phyloP scores from a whole-genome alignment of 2,113 vertebrate species.

The Stegastes partitus region DNA sequence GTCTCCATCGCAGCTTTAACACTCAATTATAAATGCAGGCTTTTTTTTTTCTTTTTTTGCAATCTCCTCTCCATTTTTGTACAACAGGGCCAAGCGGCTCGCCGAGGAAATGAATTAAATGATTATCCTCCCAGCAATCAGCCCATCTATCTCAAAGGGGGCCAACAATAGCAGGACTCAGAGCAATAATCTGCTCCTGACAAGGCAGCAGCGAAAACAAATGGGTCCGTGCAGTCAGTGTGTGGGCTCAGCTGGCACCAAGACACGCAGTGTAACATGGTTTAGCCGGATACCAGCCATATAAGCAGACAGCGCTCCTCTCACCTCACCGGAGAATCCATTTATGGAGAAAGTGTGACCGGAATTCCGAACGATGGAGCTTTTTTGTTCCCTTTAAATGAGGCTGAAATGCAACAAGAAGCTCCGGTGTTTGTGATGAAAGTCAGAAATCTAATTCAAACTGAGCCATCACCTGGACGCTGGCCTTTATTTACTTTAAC shows the following conservation, averaged over 20 bases:
- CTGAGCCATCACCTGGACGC: too few relatives aligned
- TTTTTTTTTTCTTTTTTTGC: too few relatives aligned
- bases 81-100: neutral
- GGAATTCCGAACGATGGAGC: constrained; percentile 83
- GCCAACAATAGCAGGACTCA: constrained; percentile 37
- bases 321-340: constrained; percentile 86
- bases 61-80: too few relatives aligned
- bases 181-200: constrained; percentile 40
- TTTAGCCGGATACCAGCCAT: constrained; percentile 89
- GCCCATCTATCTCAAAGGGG: constrained; percentile 25
- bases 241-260: constrained; percentile 69
- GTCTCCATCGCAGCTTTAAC: too few relatives aligned
- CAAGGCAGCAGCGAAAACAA: constrained; percentile 47
- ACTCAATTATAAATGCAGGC: too few relatives aligned
- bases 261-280: constrained; percentile 31
- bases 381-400: too few relatives aligned
- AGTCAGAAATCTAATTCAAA: neutral
- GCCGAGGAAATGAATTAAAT: neutral
- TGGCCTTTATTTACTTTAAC: neutral
- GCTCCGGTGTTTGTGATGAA: neutral
- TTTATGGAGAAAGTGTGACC: constrained; percentile 88
- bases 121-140: constrained; percentile 39
- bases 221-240: constrained; percentile 43
- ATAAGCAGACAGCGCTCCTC: constrained; percentile 77
- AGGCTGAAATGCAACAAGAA: neutral